These are phyloP conservation scores for Agrochola lota DNA, from an alignment of 2,888 invertebrate genomes.

Conservation along the genomic window DNA sequence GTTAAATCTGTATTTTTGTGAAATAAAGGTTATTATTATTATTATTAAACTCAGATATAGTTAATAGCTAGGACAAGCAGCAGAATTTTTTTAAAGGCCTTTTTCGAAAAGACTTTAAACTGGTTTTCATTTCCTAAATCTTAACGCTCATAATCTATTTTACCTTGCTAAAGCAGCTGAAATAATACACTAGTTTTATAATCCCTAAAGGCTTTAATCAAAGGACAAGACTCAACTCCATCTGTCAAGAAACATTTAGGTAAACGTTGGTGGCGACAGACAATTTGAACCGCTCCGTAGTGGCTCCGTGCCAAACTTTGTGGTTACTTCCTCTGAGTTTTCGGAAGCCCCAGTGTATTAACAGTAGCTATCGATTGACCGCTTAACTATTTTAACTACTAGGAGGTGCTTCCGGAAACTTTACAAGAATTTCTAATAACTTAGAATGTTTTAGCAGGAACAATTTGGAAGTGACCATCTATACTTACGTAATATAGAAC, in stretches of 20 bases:
- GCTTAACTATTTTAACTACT: conserved; percentile 67
- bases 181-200: conserved; percentile 3
- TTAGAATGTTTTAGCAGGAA: conserved; percentile 49
- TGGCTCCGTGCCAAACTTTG: conserved; percentile 71
- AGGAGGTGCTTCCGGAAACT: conserved; percentile 58
- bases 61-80: too few relatives aligned
- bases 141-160: background rate
- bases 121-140: too few relatives aligned
- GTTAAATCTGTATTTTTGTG: too few relatives aligned
- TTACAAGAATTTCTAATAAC: conserved; percentile 64
- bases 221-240: conserved; percentile 36
- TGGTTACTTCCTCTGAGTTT: conserved; percentile 57
- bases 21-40: too few relatives aligned
- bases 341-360: conserved; percentile 57
- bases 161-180: background rate
- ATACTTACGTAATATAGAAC: too few relatives aligned
- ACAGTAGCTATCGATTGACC: conserved; percentile 66
- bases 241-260: conserved; percentile 59
- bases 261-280: conserved; percentile 63
- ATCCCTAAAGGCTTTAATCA: conserved; percentile 40
- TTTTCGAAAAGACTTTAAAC: too few relatives aligned
- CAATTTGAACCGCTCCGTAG: conserved; percentile 60
- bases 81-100: too few relatives aligned
- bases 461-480: conserved; percentile 37
- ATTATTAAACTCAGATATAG: too few relatives aligned